Evolutionary conservation across 2,888 invertebrate genomes (phyloP), one percentile per base, ranked within the genome.

Genomic region (Stomorhina lunata): DNA sequence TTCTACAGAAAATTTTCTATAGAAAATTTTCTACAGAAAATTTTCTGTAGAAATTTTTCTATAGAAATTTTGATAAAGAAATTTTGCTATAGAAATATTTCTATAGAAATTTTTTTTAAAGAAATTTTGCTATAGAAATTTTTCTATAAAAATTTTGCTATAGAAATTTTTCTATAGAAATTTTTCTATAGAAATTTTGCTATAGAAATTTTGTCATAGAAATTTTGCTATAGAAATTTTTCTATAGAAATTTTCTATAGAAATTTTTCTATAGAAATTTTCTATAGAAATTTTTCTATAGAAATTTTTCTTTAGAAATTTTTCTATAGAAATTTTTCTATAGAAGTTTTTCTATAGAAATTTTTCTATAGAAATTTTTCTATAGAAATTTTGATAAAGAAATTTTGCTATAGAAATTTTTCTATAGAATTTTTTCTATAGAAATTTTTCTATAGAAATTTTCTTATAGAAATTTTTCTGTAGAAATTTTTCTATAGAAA

Each of bases 21-120:
- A 57, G 5, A 20, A 17, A 10, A n/a, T 45, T 43, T 61, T 10
- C 22, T 12, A 37, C 32, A 84, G n/a, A n/a, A n/a, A n/a, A n/a
- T n/a, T n/a, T n/a, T n/a, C n/a, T n/a, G n/a, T n/a, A n/a, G n/a
- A n/a, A n/a, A n/a, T n/a, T n/a, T n/a, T n/a, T n/a, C n/a, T n/a
- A n/a, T n/a, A n/a, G n/a, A n/a, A n/a, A n/a, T n/a, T n/a, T n/a
- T n/a, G n/a, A n/a, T n/a, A n/a, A n/a, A n/a, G n/a, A n/a, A n/a
- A n/a, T n/a, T n/a, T n/a, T n/a, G n/a, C n/a, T n/a, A n/a, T n/a
- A n/a, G n/a, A n/a, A n/a, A n/a, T 20, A n/a, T 20, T 20, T 22
- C 10, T 22, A n/a, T 2, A 20, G 20, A 57, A 57, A 15, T 20
- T 22, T n/a, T 27, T n/a, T n/a, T n/a, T n/a, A n/a, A n/a, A 5